Evolutionary conservation across 2,888 invertebrate genomes (phyloP), one percentile per base, ranked within the genome.

Genomic region (Biston stratarius): DNA sequence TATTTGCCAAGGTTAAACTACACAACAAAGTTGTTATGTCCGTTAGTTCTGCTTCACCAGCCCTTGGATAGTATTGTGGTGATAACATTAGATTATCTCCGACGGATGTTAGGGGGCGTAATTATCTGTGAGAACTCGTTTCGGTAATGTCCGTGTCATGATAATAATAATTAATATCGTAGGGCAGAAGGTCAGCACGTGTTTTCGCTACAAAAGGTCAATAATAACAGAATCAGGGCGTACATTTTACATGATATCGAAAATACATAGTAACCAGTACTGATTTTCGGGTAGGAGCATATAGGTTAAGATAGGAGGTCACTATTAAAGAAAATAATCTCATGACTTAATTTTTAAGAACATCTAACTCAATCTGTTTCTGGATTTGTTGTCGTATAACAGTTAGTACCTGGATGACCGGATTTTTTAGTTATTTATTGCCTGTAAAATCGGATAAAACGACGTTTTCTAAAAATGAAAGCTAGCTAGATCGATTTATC

Each of bases 111-210:
- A 34, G 69, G 57, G 61, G 69, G 70, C 70, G 69, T 72, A 56
- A 56, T 63, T 68, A 74, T 74, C 70, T 63, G 36, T 64, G 65
- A 69, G 67, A 72, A 69, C 70, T 64, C 63, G 64, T 74, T 72
- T 69, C 64, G 69, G 67, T 69, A 53, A 73, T 71, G 56, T 72
- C 64, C 66, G 49, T 52, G 62, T 66, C 66, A 56, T 56, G 47
- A 64, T 66, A 71, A 55, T 66, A 71, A 55, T 48, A 60, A 68
- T 52, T 51, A 66, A 62, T 49, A 72, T 69, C 58, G 48, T 56
- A 61, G 66, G 66, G 45, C 64, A 61, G 70, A 71, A 71, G 71
- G 70, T 68, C 69, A 61, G 38, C 45, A 55, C 49, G 58, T 62
- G 62, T 53, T 62, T 51, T 57, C 59, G 58, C 24, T 36, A 53